These are phyloP conservation scores for Xylocopa sonorina DNA, from an alignment of 1,140 invertebrate genomes.

Conservation along the genomic window DNA sequence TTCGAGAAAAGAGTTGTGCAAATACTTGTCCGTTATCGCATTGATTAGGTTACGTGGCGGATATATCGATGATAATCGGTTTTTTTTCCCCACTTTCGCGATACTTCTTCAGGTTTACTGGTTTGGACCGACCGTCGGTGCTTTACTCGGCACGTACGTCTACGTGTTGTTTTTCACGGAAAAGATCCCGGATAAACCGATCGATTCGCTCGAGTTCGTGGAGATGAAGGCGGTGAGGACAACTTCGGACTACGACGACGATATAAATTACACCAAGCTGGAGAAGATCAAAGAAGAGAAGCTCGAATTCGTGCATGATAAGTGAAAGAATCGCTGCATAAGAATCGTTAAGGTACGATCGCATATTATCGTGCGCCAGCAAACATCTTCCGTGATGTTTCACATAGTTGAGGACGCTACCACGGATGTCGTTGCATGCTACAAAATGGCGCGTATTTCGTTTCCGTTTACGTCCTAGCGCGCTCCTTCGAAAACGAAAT, in stretches of 20 bases:
- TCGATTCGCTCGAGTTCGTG: not conserved
- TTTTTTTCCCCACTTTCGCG: conserved; percentile 6
- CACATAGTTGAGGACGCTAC: not conserved
- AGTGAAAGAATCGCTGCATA: not conserved
- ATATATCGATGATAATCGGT: conserved; percentile 7
- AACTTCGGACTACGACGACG: not conserved
- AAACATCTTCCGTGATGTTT: not conserved
- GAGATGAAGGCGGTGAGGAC: conserved; percentile 11
- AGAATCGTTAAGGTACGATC: conserved; percentile 1
- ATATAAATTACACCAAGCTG: not conserved
- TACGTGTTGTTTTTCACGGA: conserved; percentile 67
- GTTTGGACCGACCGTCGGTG: conserved; percentile 69
- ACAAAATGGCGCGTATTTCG: not conserved
- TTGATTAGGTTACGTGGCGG: conserved; percentile 21
- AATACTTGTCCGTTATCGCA: not conserved
- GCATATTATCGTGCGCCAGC: conserved; percentile 6
- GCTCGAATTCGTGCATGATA: not conserved
- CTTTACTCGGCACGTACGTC: conserved; percentile 67
- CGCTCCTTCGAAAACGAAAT: not conserved
- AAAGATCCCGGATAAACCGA: not conserved
- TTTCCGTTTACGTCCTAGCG: not conserved
- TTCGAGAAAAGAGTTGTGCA: conserved; percentile 3
- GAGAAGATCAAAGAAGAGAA: not conserved
- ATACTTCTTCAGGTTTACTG: conserved; percentile 69
- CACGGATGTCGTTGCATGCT: not conserved